phyloP scores from a whole-genome alignment of 2,888 invertebrate species.

The Pteria penguin region DNA sequence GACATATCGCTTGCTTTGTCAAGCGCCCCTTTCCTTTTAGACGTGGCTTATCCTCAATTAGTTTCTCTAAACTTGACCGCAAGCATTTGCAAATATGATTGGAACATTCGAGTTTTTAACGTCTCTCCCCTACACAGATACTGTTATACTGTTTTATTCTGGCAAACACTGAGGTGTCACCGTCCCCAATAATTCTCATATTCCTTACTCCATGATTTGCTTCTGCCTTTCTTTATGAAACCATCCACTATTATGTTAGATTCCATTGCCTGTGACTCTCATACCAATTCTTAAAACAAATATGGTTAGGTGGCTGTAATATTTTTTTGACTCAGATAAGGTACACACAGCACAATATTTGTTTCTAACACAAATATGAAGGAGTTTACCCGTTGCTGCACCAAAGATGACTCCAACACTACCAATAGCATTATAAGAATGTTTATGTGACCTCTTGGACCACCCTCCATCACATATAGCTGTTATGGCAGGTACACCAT shows the following conservation, averaged over 20 bases:
- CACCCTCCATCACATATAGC: conserved; percentile 54
- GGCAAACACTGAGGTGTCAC: neutral
- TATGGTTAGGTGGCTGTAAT: too few species aligned
- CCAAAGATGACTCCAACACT: conserved; percentile 53
- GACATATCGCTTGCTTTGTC: neutral
- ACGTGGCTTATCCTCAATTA: neutral
- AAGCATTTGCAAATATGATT: conserved; percentile 14
- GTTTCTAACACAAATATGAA: conserved; percentile 51
- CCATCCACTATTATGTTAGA: conserved; percentile 46
- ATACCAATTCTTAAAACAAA: too few species aligned
- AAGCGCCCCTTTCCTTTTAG: conserved; percentile 2
- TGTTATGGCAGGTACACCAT: conserved; percentile 50
- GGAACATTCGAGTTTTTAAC: conserved; percentile 9
- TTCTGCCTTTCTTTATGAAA: conserved; percentile 47
- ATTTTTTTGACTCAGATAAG: conserved; percentile 16
- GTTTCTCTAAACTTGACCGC: neutral
- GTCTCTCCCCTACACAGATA: too few species aligned
- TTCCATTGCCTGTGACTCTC: conserved; percentile 50
- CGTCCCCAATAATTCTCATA: conserved; percentile 27
- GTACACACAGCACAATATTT: conserved; percentile 50
- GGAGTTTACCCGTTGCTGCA: conserved; percentile 38
- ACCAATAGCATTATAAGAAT: conserved; percentile 51
- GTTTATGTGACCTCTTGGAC: conserved; percentile 50
- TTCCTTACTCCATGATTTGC: conserved; percentile 44
- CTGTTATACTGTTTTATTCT: neutral